phyloP scores from a whole-genome alignment of 2,113 vertebrate genomes.

The Trinectes maculatus region DNA sequence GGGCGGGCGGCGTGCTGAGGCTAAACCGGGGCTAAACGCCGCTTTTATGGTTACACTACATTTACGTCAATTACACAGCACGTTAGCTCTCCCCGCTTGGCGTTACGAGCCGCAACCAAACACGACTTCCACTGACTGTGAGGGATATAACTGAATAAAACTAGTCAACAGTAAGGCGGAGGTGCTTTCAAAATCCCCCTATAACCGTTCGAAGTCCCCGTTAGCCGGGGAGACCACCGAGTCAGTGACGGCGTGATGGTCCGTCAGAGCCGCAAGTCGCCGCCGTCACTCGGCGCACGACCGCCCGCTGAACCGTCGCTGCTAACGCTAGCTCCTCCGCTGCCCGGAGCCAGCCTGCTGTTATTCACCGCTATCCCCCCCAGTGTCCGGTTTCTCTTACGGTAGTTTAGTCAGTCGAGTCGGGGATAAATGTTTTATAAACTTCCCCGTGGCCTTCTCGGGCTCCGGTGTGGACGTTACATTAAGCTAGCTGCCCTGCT shows the following conservation, averaged over 20 bases:
- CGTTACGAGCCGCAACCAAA: constrained; percentile 1
- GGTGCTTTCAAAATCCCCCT: background rate
- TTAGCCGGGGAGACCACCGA: constrained; percentile 28
- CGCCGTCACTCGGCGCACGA: constrained; percentile 54
- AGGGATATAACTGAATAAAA: no score
- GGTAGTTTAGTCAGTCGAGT: no score
- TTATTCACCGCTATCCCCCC: no score
- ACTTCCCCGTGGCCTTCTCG: constrained; percentile 46
- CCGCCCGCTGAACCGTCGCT: constrained; percentile 36
- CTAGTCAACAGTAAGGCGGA: no score
- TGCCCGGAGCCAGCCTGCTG: background rate
- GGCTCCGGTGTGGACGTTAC: no score
- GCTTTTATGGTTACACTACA: constrained; percentile 12
- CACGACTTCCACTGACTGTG: background rate
- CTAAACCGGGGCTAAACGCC: background rate
- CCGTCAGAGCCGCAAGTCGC: constrained; percentile 48
- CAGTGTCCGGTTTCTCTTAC: no score
- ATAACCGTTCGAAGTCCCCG: background rate
- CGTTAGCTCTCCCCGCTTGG: constrained; percentile 2
- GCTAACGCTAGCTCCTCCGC: constrained; percentile 9
- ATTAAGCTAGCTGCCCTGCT: constrained; percentile 56
- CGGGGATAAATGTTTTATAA: constrained; percentile 38
- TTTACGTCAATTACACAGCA: constrained; percentile 55
- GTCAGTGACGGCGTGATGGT: constrained; percentile 11
- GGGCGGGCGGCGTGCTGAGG: background rate